Conservation (phyloP, 2,797 vertebrate species). For the Chelon auratus region DNA sequence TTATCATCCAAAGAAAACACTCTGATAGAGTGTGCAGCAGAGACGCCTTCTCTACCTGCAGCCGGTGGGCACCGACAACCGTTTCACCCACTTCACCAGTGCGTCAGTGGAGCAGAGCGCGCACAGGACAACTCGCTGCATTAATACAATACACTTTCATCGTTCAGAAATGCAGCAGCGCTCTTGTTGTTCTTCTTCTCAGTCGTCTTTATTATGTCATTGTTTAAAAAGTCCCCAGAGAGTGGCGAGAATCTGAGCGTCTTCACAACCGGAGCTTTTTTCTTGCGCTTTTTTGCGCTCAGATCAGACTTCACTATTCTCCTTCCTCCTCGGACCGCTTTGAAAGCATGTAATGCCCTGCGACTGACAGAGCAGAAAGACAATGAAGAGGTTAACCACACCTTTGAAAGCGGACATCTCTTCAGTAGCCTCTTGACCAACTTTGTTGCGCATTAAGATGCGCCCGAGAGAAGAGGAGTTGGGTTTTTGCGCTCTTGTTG, state of each 20-base stretch:
- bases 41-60: constrained; percentile 76
- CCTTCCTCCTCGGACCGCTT: constrained; percentile 4
- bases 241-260: constrained; percentile 37
- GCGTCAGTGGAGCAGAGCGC: constrained; percentile 43
- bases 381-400: constrained; percentile 79
- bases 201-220: not conserved
- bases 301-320: not conserved
- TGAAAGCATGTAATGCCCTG: constrained; percentile 40
- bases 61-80: constrained; percentile 57
- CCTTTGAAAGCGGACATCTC: constrained; percentile 73
- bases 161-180: not conserved
- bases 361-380: constrained; percentile 48
- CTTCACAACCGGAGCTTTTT: constrained; percentile 38
- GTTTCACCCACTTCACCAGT: constrained; percentile 29
- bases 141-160: not conserved
- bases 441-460: constrained; percentile 73
- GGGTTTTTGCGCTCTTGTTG: constrained; percentile 62
- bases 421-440: constrained; percentile 66
- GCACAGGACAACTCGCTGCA: constrained; percentile 32
- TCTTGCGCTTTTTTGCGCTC: too few relatives aligned
- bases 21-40: constrained; percentile 41
- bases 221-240: constrained; percentile 23
- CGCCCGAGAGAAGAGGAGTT: constrained; percentile 63
- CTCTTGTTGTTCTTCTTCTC: not conserved
- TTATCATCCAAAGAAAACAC: constrained; percentile 74